Evolutionary conservation across 2,888 invertebrate species (phyloP).

Genomic region (Prosapia bicincta): DNA sequence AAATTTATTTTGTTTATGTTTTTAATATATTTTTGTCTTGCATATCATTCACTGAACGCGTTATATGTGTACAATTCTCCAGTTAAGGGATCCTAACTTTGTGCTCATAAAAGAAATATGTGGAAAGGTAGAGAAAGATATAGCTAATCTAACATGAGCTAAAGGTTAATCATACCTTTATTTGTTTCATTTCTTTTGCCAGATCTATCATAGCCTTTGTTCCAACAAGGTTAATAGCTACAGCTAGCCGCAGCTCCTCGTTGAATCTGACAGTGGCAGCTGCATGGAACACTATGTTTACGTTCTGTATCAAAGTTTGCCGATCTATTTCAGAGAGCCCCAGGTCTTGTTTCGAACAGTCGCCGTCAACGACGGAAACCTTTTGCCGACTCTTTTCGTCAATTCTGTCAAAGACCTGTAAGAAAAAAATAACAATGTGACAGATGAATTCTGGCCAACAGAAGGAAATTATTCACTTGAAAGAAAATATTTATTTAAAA

Average conservation of each 20-base stretch:
- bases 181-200: conserved; percentile 26
- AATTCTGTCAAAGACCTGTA: background rate
- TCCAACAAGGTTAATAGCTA: conserved; percentile 27
- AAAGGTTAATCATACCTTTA: conserved; percentile 31
- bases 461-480: too few relatives aligned
- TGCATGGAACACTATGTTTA: conserved; percentile 30
- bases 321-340: conserved; percentile 26
- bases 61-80: too few relatives aligned
- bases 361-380: conserved; percentile 27
- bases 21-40: too few relatives aligned
- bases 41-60: too few relatives aligned
- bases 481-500: too few relatives aligned
- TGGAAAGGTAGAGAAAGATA: too few relatives aligned
- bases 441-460: too few relatives aligned
- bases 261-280: conserved; percentile 34
- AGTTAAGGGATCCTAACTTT: background rate
- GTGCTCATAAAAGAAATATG: background rate
- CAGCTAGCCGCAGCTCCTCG: conserved; percentile 26
- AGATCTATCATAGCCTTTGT: conserved; percentile 24
- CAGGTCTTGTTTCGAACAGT: conserved; percentile 26
- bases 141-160: too few relatives aligned
- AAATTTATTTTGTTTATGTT: too few relatives aligned
- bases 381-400: conserved; percentile 11
- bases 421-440: too few relatives aligned
- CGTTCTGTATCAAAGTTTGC: conserved; percentile 19